phyloP scores from a whole-genome alignment of 2,888 invertebrate genomes.

The Leistus spinibarbis region DNA sequence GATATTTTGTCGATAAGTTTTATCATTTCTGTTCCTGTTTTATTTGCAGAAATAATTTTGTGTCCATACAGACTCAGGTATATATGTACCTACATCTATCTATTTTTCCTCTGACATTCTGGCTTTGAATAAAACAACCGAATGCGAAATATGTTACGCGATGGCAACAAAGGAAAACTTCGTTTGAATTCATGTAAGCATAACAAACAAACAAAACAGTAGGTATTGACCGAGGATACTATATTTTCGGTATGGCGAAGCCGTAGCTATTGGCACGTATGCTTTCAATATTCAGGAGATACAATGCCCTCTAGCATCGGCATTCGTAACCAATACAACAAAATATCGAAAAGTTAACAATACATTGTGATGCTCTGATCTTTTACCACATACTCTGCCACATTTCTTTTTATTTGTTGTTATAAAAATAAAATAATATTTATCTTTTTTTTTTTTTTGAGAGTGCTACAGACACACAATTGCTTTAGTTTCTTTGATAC shows the following conservation, averaged over 20 bases:
- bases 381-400: not conserved
- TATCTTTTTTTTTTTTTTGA: too few relatives aligned
- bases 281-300: not conserved
- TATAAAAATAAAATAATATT: not conserved
- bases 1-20: too few relatives aligned
- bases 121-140: slow-evolving; percentile 1
- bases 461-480: too few relatives aligned
- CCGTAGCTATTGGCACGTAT: not conserved
- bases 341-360: slow-evolving; percentile 2
- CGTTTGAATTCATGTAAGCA: not conserved
- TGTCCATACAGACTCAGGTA: too few relatives aligned
- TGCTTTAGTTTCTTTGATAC: too few relatives aligned
- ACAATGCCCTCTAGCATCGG: not conserved
- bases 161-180: not conserved
- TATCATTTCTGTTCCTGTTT: too few relatives aligned
- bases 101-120: too few relatives aligned
- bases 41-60: too few relatives aligned
- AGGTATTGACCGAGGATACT: not conserved
- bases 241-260: not conserved
- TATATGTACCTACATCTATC: too few relatives aligned
- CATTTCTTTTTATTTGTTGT: not conserved
- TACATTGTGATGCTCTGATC: not conserved
- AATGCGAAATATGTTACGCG: not conserved
- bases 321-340: slow-evolving; percentile 1
- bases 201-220: not conserved